Evolutionary conservation across 2,888 invertebrate species (phyloP), one percentile per base, ranked within the genome.

Genomic region (Aproaerema taeniolella): DNA sequence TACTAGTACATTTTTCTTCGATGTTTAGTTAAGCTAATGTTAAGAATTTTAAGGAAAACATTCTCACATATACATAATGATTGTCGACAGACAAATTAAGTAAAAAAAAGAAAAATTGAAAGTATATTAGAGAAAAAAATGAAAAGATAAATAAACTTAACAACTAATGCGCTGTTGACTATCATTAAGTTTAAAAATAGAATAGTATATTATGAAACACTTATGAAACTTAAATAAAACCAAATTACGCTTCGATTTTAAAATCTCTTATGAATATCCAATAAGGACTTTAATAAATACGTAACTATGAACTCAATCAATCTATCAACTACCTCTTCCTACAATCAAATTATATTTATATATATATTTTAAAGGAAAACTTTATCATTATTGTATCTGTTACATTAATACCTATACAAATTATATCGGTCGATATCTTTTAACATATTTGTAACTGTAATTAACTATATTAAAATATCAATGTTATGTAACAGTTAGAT

Each of bases 231-330:
- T 31, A 26, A 38, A 35, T 29, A 35, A 61, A 47, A 43, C 39
- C 42, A 41, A 42, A 43, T 47, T 67, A 73, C 71, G 74, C 78
- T 76, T 75, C 65, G 63, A 72, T 64, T 70, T 68, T 68, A 61
- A 64, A 58, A 57, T 67, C 67, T 77, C 80, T 81, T 81, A 81
- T 81, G 82, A 81, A 60, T 71, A 71, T 60, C 56, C 51, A 45
- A 35, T 67, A 70, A 66, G 67, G 52, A 50, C 60, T 63, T 47
- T 59, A 47, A 61, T 62, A 50, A 61, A 67, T 72, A 70, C 66
- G 68, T 76, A 71, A 66, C 56, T 54, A 47, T 49, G 40, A 53
- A 53, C 46, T 46, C 38, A 47, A 39, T 49, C 50, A 47, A 43
- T 52, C 39, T 58, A 53, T 64, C 55, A 44, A 52, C 75, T 77